Evolutionary conservation across 2,888 invertebrate species (phyloP), one percentile per base, ranked within the genome.

Genomic region (Bellardia pandia): DNA sequence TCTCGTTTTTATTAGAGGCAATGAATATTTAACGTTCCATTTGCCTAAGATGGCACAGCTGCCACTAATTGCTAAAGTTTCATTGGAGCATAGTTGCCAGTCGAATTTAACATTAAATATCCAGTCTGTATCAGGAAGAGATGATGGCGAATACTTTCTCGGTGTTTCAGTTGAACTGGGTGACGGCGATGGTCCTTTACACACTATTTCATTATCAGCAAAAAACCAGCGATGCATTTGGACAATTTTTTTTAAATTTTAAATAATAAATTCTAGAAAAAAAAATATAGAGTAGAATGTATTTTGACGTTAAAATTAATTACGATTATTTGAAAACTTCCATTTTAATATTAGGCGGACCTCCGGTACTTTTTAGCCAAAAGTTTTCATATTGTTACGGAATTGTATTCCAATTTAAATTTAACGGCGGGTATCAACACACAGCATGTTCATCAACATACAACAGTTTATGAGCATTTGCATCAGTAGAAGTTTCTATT

Each of bases 151-250:
- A 3, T 80, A 9, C 4, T 51, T 42, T 16, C 7, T 45, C 5
- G 30, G 9, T 33, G n/a, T 16, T 40, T 40, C 14, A 3, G n/a
- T 2, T 37, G 66, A 33, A 11, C 40, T 42, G 4, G 51, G 0
- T 14, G 64, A 11, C 2, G 76, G 66, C 0, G 45, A 53, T 8
- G 62, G 11, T 40, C 23, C 16, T 37, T 42, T 64, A 13, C 80
- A 77, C 3, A 56, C 37, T 14, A 62, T 30, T 42, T 81, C 64
- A 8, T 87, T 77, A 68, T 84, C 23, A 4, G 81, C 84, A 51
- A 81, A 87, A 69, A 85, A 87, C 86, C 86, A 85, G 45, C 86
- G 86, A 60, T 86, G 82, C 86, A 87, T 84, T 72, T 72, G 5
- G 37, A 58, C 9, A 60, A 0, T 51, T 30, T 8, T 51, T 42